Evolutionary conservation across 2,113 vertebrate species (phyloP), one percentile per base, ranked within the genome.

Genomic region (Ciconia stormi): DNA sequence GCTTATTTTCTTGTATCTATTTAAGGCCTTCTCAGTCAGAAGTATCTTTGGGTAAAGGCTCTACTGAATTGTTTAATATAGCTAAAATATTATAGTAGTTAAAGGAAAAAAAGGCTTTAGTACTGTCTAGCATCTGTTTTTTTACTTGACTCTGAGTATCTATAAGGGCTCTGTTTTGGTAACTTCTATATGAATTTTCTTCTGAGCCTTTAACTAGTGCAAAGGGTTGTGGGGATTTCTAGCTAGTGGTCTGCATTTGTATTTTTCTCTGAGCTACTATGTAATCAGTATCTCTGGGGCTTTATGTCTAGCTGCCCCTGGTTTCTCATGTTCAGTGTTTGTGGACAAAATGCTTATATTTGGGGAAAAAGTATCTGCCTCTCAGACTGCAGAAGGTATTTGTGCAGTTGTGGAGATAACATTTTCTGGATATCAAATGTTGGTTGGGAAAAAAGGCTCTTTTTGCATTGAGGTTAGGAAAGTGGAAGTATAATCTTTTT

Each of bases 81-180:
- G 7, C 10, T 62, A 18, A 69, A n/a, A 4, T 21, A 4, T 7
- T 50, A 1, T 4, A 40, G 20, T 14, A 55, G 3, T 21, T 74
- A 47, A 53, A 67, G 27, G 25, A 59, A 85, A 59, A 84, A 67
- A 50, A 30, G 5, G 13, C 1, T 72, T 47, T 49, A 25, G 4
- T 36, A 5, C 0, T 42, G 0, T 23, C 1, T 70, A 6, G 3
- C 0, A 6, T 55, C 2, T n/a, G 2, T 27, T 63, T 91, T 69
- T 3, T 44, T 40, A 26, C 2, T 72, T 62, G 12, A 13, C 12
- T 25, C 4, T 44, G 8, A 9, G 2, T 56, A 30, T 52, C 8
- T 67, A 0, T 44, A 13, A 27, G 7, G 22, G 7, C 4, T 76
- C 22, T 95, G 8, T 47, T 92, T 65, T 38, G 7, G 20, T 81